These are phyloP conservation scores for Pararge aegeria DNA, from an alignment of 1,140 invertebrate species.

Conservation along the genomic window DNA sequence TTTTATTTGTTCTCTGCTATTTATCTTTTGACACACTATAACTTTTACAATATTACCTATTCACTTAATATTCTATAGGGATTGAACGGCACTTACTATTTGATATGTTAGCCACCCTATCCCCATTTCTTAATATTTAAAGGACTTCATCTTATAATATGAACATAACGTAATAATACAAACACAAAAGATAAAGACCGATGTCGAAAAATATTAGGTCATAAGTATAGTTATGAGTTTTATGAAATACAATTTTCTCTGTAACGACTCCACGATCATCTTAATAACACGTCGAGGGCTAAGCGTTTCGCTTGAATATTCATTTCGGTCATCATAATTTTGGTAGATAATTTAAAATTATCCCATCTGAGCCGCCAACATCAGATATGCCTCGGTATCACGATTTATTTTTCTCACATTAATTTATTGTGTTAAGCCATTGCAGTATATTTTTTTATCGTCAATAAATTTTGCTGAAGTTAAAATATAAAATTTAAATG, in stretches of 20 bases:
- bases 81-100: too few relatives aligned
- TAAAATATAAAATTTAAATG: too few relatives aligned
- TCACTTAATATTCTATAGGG: too few relatives aligned
- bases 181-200: too few relatives aligned
- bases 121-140: too few relatives aligned
- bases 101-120: too few relatives aligned
- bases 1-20: too few relatives aligned
- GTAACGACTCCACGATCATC: constrained; percentile 71
- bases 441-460: not conserved
- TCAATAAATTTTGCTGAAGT: not conserved
- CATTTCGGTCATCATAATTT: constrained; percentile 75
- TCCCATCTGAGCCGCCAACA: constrained; percentile 51
- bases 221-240: constrained; percentile 76
- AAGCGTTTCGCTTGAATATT: constrained; percentile 76
- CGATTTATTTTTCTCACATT: constrained; percentile 62
- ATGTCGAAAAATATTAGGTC: constrained; percentile 71
- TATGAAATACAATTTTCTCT: constrained; percentile 73
- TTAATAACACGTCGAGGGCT: constrained; percentile 68
- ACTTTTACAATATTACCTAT: too few relatives aligned
- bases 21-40: too few relatives aligned
- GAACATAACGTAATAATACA: too few relatives aligned
- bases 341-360: constrained; percentile 74
- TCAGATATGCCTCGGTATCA: constrained; percentile 36
- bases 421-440: constrained; percentile 31
- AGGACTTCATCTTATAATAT: too few relatives aligned